Conservation (phyloP, 1,140 invertebrate genomes). For the Elymnias hypermnestra region DNA sequence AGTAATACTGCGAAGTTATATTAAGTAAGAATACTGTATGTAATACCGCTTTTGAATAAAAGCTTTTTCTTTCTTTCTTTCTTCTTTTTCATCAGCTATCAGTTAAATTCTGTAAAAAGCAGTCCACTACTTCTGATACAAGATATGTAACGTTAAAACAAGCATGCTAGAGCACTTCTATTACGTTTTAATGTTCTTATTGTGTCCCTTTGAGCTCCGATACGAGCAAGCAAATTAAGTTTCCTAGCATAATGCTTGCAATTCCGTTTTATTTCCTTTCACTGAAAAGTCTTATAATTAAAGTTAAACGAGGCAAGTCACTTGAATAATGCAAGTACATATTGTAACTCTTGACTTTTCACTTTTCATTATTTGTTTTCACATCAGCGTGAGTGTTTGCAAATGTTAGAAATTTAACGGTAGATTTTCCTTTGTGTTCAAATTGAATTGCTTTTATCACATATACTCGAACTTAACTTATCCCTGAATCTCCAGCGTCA, state of each 20-base stretch:
- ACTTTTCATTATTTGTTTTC: not conserved
- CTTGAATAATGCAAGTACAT: not conserved
- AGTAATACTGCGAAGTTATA: too few relatives aligned
- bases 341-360: not conserved
- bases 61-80: too few relatives aligned
- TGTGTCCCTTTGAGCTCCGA: not conserved
- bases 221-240: constrained; percentile 2
- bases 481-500: too few relatives aligned
- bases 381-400: not conserved
- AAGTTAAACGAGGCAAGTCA: not conserved
- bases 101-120: too few relatives aligned
- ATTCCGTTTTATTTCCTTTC: not conserved
- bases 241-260: constrained; percentile 1
- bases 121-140: too few relatives aligned
- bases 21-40: too few relatives aligned
- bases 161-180: too few relatives aligned
- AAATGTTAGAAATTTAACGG: not conserved
- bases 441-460: not conserved
- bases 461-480: not conserved
- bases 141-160: too few relatives aligned
- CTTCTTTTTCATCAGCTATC: too few relatives aligned
- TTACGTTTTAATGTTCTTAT: too few relatives aligned
- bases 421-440: not conserved
- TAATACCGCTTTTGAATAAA: too few relatives aligned
- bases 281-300: not conserved